Evolutionary conservation across 1,140 invertebrate genomes (phyloP).

Genomic region (Pogonomyrmex californicus): DNA sequence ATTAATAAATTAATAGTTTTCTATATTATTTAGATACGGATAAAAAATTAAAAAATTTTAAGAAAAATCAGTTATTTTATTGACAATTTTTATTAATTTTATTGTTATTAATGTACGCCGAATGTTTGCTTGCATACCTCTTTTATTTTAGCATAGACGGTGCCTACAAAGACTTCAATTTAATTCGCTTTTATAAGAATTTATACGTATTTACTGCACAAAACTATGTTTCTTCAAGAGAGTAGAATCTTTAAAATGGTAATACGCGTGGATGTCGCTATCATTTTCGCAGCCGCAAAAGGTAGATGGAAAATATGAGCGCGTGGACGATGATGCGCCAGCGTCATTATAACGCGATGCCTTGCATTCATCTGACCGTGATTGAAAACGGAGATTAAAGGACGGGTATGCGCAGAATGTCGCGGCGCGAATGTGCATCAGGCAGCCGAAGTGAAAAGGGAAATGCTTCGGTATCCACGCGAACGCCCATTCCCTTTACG

Average conservation of each 20-base stretch:
- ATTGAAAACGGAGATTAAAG: slow-evolving; percentile 75
- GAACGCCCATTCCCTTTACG: slow-evolving; percentile 24
- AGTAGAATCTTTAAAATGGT: slow-evolving; percentile 1
- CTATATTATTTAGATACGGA: neutral
- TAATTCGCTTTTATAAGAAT: neutral
- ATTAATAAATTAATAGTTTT: neutral
- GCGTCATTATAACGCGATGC: neutral
- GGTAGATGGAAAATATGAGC: neutral
- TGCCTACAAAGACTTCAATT: neutral
- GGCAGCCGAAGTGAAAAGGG: neutral
- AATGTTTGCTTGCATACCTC: neutral
- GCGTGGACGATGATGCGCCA: neutral
- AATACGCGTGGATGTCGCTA: neutral
- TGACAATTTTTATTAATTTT: neutral
- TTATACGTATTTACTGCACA: neutral
- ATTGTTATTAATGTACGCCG: neutral
- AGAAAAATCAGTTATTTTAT: neutral
- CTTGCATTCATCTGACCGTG: slow-evolving; percentile 14
- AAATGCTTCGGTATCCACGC: slow-evolving; percentile 60
- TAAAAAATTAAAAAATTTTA: neutral
- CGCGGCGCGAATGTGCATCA: neutral
- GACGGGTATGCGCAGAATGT: neutral
- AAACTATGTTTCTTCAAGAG: neutral
- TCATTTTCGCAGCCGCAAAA: neutral
- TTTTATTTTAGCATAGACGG: neutral